phyloP scores from a whole-genome alignment of 2,888 invertebrate species.

The Phyto melanocephala region DNA sequence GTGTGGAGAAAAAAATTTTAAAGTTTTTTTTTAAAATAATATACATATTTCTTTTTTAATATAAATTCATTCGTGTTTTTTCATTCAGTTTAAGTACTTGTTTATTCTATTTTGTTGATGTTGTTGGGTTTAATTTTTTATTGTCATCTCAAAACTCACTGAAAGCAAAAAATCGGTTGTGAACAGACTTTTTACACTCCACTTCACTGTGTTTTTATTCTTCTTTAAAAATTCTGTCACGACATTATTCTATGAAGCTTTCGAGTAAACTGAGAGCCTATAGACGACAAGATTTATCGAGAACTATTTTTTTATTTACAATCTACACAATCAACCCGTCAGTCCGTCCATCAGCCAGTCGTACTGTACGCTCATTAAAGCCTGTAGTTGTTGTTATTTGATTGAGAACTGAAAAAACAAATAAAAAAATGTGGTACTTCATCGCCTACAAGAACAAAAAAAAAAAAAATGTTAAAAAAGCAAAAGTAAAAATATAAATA shows the following conservation, averaged over 20 bases:
- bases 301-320: constrained; percentile 60
- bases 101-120: constrained; percentile 27
- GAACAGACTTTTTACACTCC: constrained; percentile 43
- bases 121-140: constrained; percentile 17
- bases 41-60: constrained; percentile 6
- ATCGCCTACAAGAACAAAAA: constrained; percentile 55
- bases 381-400: constrained; percentile 29
- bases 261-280: constrained; percentile 63
- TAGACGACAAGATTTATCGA: constrained; percentile 54
- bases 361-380: constrained; percentile 5
- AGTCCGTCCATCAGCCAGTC: constrained; percentile 8
- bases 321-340: constrained; percentile 35
- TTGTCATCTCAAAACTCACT: constrained; percentile 45
- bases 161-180: constrained; percentile 34
- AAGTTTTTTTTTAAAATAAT: neutral
- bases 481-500: constrained; percentile 27
- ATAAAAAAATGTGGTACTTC: constrained; percentile 40
- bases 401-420: constrained; percentile 11
- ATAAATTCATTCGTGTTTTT: constrained; percentile 30
- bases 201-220: constrained; percentile 10
- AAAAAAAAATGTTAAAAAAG: neutral
- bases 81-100: constrained; percentile 40
- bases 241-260: constrained; percentile 66
- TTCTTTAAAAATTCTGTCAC: constrained; percentile 54
- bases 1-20: neutral